These are phyloP conservation scores for Micropoecilia bifurca DNA, from an alignment of 2,797 vertebrate genomes.

Conservation along the genomic window DNA sequence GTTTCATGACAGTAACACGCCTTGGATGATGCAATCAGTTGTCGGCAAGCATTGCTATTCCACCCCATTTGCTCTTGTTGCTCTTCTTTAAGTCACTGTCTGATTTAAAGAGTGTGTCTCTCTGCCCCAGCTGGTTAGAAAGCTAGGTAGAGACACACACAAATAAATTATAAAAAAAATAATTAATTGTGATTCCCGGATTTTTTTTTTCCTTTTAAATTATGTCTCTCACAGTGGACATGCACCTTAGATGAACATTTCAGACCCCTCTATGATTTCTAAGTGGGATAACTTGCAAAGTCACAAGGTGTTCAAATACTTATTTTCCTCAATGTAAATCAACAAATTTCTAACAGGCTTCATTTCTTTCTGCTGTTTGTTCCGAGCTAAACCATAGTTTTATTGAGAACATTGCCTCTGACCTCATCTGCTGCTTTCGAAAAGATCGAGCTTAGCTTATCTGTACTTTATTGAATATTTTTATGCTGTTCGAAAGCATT, in stretches of 20 bases:
- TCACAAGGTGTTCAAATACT: neutral
- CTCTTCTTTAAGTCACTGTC: too few relatives aligned
- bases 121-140: too few relatives aligned
- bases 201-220: too few relatives aligned
- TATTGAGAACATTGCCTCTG: neutral
- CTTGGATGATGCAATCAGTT: neutral
- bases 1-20: neutral
- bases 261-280: neutral
- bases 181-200: too few relatives aligned
- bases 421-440: neutral
- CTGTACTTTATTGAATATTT: neutral
- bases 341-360: neutral
- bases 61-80: neutral
- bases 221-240: neutral
- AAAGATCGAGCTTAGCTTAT: neutral
- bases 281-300: neutral
- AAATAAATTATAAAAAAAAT: too few relatives aligned
- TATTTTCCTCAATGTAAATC: neutral
- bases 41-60: neutral
- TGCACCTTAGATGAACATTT: neutral
- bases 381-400: neutral
- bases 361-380: neutral
- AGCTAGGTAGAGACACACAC: too few relatives aligned
- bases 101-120: too few relatives aligned
- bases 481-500: neutral